These are phyloP conservation scores for Amblyraja radiata DNA, from an alignment of 2,797 vertebrate genomes.

Conservation along the genomic window DNA sequence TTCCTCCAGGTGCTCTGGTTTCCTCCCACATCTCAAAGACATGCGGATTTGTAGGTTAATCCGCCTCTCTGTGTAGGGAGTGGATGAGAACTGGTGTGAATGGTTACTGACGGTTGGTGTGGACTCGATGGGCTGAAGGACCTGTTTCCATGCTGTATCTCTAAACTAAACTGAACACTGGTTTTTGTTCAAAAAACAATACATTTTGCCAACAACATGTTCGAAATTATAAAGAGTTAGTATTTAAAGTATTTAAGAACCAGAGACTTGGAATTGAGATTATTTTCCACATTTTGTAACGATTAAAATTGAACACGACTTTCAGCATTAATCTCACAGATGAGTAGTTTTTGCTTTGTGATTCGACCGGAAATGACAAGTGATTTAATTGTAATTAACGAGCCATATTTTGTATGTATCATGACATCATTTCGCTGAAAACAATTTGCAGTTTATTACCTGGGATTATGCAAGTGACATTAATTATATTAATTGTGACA, in stretches of 20 bases:
- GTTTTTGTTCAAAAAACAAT: no score
- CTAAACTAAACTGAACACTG: no score
- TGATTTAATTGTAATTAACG: neutral
- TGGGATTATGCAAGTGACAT: conserved; percentile 6
- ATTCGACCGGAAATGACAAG: conserved; percentile 3
- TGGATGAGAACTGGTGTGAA: no score
- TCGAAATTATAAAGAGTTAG: neutral
- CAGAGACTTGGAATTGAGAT: neutral
- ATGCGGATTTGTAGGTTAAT: no score
- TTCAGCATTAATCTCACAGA: neutral
- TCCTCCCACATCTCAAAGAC: no score
- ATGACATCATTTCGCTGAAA: conserved; percentile 11
- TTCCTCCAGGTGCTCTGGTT: no score
- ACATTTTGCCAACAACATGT: neutral
- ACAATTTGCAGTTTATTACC: conserved; percentile 9
- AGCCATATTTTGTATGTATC: conserved; percentile 1
- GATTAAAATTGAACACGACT: neutral
- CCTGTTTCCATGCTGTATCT: no score
- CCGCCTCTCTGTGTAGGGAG: no score
- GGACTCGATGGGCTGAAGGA: no score
- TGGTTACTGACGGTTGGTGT: no score
- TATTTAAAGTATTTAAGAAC: neutral
- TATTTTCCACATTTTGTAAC: neutral
- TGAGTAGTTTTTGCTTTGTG: neutral
- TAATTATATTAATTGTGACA: conserved; percentile 9